These are phyloP conservation scores for Aplocera efformata DNA, from an alignment of 2,888 invertebrate genomes.

Conservation along the genomic window DNA sequence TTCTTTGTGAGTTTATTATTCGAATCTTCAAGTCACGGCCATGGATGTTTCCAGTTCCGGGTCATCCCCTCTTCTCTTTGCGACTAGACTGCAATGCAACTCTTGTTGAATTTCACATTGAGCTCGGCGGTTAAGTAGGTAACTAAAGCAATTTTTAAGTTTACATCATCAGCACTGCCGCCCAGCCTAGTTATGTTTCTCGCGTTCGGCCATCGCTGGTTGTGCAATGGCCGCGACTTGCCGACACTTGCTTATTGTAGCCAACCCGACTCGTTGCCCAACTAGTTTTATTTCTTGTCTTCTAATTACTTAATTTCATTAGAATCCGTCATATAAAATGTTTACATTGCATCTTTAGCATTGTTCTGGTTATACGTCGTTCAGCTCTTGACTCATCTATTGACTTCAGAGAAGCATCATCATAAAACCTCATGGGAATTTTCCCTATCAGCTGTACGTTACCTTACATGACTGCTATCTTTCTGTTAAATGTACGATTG, in stretches of 20 bases:
- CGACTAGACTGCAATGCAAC: constrained; percentile 60
- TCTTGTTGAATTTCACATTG: constrained; percentile 68
- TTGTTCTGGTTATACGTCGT: too few relatives aligned
- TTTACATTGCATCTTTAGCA: too few relatives aligned
- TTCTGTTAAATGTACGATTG: too few relatives aligned
- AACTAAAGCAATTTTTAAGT: constrained; percentile 79
- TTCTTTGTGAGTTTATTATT: constrained; percentile 9
- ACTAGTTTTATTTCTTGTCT: constrained; percentile 72
- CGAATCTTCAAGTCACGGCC: constrained; percentile 49
- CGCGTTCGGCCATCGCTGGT: constrained; percentile 75
- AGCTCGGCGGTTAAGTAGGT: constrained; percentile 71
- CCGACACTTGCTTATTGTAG: constrained; percentile 77
- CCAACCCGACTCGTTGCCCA: constrained; percentile 67
- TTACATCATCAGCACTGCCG: constrained; percentile 73
- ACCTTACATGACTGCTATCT: too few relatives aligned
- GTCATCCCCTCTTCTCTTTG: constrained; percentile 50
- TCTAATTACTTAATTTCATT: constrained; percentile 70
- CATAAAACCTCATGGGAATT: too few relatives aligned
- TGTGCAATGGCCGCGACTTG: constrained; percentile 70
- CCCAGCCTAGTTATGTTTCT: constrained; percentile 79
- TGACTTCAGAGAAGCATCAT: too few relatives aligned
- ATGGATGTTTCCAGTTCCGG: constrained; percentile 61
- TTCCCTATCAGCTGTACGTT: too few relatives aligned
- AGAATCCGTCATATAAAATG: constrained; percentile 42
- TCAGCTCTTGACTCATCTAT: too few relatives aligned